Percentiles rank a stretch among this genome's conserved stretches.
These are phyloP conservation scores for Drosophila ananassae DNA, from an alignment of 1,140 invertebrate genomes.

Conservation along the genomic window DNA sequence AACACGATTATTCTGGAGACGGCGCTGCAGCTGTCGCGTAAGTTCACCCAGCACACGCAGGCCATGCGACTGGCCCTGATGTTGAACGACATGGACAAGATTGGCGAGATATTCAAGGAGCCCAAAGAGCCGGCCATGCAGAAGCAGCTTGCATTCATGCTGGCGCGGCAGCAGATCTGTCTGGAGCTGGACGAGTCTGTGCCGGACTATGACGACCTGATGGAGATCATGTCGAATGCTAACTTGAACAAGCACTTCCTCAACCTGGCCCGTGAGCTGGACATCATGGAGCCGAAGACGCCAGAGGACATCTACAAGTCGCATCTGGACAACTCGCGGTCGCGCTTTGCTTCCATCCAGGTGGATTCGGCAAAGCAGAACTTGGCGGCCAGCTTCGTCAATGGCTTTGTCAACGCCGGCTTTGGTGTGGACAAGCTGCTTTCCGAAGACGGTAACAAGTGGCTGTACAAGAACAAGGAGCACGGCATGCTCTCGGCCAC, in stretches of 20 bases:
- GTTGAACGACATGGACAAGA: slow-evolving; percentile 90
- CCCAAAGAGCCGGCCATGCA: slow-evolving; percentile 81
- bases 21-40: slow-evolving; percentile 94
- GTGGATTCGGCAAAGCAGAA: slow-evolving; percentile 98
- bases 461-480: slow-evolving; percentile 99
- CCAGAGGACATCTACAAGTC: slow-evolving; percentile 99
- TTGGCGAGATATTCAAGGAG: slow-evolving; percentile 75
- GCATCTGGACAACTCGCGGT: slow-evolving; percentile 96
- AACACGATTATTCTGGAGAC: slow-evolving; percentile 95
- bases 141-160: slow-evolving; percentile 98
- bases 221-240: slow-evolving; percentile 98
- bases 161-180: slow-evolving; percentile 98
- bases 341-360: slow-evolving; percentile 92
- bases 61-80: slow-evolving; percentile 97
- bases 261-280: slow-evolving; percentile 97
- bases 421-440: slow-evolving; percentile 99
- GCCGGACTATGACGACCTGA: slow-evolving; percentile 93
- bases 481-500: slow-evolving; percentile 99
- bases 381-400: slow-evolving; percentile 98
- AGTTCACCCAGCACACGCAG: slow-evolving; percentile 97
- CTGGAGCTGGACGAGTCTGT: slow-evolving; percentile 89
- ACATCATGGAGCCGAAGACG: slow-evolving; percentile 99
- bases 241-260: slow-evolving; percentile 98
- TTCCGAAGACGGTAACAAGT: slow-evolving; percentile 98
- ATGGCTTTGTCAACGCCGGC: slow-evolving; percentile 99